Evolutionary conservation across 2,888 invertebrate genomes (phyloP).

Genomic region (Euspilapteryx auroguttella): DNA sequence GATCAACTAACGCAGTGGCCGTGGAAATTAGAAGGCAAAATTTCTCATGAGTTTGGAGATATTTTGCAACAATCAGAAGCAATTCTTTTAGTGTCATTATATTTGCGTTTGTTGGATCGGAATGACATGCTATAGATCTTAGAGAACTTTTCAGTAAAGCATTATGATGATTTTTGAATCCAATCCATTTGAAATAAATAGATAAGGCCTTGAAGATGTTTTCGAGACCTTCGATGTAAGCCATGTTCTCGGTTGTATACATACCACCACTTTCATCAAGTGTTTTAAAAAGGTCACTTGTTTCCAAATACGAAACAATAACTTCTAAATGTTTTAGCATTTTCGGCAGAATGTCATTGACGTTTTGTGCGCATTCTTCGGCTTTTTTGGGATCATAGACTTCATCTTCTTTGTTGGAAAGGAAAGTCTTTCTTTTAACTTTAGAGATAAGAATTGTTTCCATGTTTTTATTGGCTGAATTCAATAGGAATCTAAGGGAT

Average conservation of each 20-base stretch:
- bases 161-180: conserved; percentile 51
- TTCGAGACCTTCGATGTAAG: conserved; percentile 48
- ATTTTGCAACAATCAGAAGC: conserved; percentile 27
- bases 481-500: conserved; percentile 28
- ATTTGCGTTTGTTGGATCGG: conserved; percentile 22
- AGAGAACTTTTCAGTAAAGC: conserved; percentile 33
- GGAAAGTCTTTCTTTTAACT: conserved; percentile 34
- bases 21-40: conserved; percentile 56
- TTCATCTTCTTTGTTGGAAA: conserved; percentile 23
- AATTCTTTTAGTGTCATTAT: conserved; percentile 38
- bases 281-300: conserved; percentile 13
- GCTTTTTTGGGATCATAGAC: conserved; percentile 29
- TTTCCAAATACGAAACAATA: conserved; percentile 23
- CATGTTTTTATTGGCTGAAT: conserved; percentile 23
- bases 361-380: conserved; percentile 25
- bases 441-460: conserved; percentile 30
- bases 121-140: conserved; percentile 28
- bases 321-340: conserved; percentile 25
- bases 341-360: conserved; percentile 28
- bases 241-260: conserved; percentile 19
- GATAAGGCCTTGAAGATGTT: conserved; percentile 58
- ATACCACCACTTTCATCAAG: conserved; percentile 19
- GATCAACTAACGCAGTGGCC: conserved; percentile 55
- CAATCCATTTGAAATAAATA: conserved; percentile 66
- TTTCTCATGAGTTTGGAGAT: conserved; percentile 42